Conservation (phyloP, 2,113 vertebrate genomes). For the Aythya baeri region DNA sequence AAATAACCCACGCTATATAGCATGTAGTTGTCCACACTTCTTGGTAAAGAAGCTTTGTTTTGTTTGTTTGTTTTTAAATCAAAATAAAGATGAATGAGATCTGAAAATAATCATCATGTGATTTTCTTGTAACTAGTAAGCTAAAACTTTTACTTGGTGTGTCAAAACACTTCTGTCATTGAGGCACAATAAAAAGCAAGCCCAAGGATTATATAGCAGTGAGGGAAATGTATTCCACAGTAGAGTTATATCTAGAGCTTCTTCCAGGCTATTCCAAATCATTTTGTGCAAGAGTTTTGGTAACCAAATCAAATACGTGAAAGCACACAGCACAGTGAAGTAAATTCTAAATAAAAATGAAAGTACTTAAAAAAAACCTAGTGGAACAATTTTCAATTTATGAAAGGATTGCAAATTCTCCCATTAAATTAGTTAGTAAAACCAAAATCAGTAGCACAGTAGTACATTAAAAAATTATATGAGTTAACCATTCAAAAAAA, state of each 20-base stretch:
- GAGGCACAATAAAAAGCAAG: constrained; percentile 3
- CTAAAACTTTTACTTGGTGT: neutral
- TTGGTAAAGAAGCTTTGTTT: neutral
- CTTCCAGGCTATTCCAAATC: constrained; percentile 34
- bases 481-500: constrained; percentile 54
- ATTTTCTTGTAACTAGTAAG: neutral
- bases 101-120: neutral
- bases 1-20: neutral
- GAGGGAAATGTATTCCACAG: neutral
- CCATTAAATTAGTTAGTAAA: constrained; percentile 49
- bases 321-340: constrained; percentile 40
- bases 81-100: neutral
- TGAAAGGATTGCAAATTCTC: neutral
- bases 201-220: neutral
- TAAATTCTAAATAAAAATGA: neutral
- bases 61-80: neutral
- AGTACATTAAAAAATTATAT: constrained; percentile 20
- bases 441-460: constrained; percentile 23
- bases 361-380: constrained; percentile 9
- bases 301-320: constrained; percentile 35
- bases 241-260: neutral
- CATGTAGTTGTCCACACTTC: neutral
- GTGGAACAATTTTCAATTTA: neutral
- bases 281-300: neutral
- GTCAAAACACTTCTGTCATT: neutral